These are phyloP conservation scores for Tipula unca DNA, from an alignment of 2,888 invertebrate species.

Conservation along the genomic window DNA sequence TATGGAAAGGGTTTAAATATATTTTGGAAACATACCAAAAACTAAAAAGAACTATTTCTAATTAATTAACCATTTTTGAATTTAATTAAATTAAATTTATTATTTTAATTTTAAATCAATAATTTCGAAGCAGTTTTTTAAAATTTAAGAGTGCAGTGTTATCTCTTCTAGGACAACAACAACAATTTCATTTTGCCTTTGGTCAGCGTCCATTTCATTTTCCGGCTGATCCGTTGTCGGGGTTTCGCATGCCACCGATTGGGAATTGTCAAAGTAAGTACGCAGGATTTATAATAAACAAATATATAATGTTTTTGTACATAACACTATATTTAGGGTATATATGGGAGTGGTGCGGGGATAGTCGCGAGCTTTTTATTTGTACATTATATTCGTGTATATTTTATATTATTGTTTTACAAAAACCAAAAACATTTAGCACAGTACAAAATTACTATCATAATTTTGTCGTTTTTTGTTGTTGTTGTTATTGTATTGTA, in stretches of 20 bases:
- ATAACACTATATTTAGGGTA: background rate
- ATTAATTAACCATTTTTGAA: background rate
- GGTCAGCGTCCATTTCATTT: slow-evolving; percentile 82
- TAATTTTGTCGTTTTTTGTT: background rate
- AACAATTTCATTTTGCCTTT: slow-evolving; percentile 89
- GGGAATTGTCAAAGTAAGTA: slow-evolving; percentile 86
- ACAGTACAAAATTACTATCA: background rate
- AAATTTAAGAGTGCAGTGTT: slow-evolving; percentile 58
- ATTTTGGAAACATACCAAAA: too few species aligned
- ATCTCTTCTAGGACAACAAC: slow-evolving; percentile 90
- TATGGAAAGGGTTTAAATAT: background rate
- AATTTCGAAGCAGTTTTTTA: slow-evolving; percentile 40
- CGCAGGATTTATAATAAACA: background rate
- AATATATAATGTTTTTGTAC: background rate
- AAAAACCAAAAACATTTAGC: background rate
- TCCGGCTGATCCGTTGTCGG: slow-evolving; percentile 77
- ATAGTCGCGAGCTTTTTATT: background rate
- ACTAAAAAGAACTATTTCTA: background rate
- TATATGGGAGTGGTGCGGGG: background rate
- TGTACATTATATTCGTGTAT: background rate
- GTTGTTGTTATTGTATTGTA: background rate
- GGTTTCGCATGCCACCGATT: slow-evolving; percentile 83
- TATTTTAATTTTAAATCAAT: background rate
- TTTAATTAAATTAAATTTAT: background rate
- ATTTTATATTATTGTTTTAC: background rate